Conservation (phyloP, 23 tunicate genomes). For the Botrylloides violaceus region DNA sequence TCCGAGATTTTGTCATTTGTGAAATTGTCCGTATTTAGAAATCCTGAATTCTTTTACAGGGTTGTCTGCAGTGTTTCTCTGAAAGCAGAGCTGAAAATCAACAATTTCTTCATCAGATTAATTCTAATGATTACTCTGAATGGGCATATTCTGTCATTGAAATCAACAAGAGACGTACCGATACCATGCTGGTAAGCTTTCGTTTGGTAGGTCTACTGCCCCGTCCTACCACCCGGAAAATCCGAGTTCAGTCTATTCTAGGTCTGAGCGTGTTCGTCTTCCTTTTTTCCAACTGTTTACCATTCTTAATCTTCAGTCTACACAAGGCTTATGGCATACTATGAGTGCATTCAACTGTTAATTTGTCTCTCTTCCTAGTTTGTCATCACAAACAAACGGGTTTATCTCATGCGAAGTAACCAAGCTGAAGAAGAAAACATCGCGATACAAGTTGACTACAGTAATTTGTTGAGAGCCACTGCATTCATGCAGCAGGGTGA, state of each 20-base stretch:
- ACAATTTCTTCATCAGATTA: constrained; percentile 48
- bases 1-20: no score
- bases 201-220: no score
- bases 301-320: no score
- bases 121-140: constrained; percentile 49
- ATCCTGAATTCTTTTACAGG: constrained; percentile 28
- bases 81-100: constrained; percentile 49
- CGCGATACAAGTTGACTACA: constrained; percentile 33
- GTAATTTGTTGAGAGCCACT: constrained; percentile 30
- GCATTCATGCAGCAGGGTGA: constrained; percentile 4
- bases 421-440: constrained; percentile 57
- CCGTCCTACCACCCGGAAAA: no score
- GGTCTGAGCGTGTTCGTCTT: no score
- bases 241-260: no score
- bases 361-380: constrained; percentile 37
- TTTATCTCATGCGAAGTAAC: constrained; percentile 44
- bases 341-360: no score
- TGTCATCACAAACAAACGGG: constrained; percentile 62
- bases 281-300: no score
- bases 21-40: background rate
- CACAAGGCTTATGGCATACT: no score
- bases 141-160: constrained; percentile 37
- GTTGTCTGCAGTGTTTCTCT: constrained; percentile 75
- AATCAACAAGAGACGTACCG: constrained; percentile 24
- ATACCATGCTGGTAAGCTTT: constrained; percentile 39